Conservation (phyloP, 2,888 invertebrate species). For the Ochropleura plecta region DNA sequence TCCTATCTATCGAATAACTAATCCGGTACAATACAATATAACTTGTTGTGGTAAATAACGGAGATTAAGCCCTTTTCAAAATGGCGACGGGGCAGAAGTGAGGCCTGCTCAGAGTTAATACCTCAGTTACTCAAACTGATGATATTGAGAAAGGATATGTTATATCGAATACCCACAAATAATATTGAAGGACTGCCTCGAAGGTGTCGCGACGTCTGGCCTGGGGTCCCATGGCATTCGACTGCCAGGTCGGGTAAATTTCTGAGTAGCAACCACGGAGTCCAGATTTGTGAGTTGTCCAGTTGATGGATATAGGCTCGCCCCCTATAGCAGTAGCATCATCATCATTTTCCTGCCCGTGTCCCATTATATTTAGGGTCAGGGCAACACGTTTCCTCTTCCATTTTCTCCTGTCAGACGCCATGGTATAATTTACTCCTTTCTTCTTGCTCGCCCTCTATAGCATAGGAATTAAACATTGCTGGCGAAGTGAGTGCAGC, state of each 20-base stretch:
- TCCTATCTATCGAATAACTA: conserved; percentile 60
- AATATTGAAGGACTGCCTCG: background rate
- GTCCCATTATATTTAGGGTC: too few relatives aligned
- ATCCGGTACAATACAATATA: conserved; percentile 51
- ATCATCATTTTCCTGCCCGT: too few relatives aligned
- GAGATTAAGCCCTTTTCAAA: conserved; percentile 64
- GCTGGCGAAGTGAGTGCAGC: too few relatives aligned
- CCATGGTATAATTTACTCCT: too few relatives aligned
- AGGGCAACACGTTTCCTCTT: too few relatives aligned
- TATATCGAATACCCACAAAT: background rate
- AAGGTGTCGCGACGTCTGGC: background rate
- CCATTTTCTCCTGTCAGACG: too few relatives aligned
- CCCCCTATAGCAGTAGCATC: too few relatives aligned
- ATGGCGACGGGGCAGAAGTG: conserved; percentile 46
- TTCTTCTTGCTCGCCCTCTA: too few relatives aligned
- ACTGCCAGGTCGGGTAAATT: background rate
- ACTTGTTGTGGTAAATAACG: conserved; percentile 63
- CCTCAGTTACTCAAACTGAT: conserved; percentile 28
- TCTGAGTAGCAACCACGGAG: background rate
- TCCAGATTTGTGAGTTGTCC: too few relatives aligned
- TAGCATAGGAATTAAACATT: too few relatives aligned
- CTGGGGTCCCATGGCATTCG: background rate
- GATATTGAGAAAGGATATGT: conserved; percentile 5
- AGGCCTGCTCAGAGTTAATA: conserved; percentile 48
- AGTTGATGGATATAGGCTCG: too few relatives aligned